phyloP scores from a whole-genome alignment of 1,140 invertebrate genomes.

The Chelonus insularis region DNA sequence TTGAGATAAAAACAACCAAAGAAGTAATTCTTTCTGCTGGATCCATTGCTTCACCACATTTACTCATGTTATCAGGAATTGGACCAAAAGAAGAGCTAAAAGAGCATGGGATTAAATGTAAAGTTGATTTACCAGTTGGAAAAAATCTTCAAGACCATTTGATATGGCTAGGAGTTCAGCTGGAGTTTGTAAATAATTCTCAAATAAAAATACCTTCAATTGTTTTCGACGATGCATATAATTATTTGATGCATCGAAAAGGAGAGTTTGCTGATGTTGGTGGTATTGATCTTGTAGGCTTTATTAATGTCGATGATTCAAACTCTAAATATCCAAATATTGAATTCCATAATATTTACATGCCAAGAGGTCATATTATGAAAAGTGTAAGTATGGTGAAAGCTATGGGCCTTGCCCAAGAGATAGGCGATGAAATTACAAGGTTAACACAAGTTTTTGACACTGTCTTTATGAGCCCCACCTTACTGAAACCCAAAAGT shows the following conservation, averaged over 20 bases:
- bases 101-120: conserved; percentile 60
- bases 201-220: neutral
- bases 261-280: conserved; percentile 33
- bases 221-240: conserved; percentile 36
- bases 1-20: conserved; percentile 58
- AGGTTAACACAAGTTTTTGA: neutral
- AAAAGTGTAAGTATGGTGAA: conserved; percentile 6
- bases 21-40: conserved; percentile 71
- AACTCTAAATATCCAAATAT: conserved; percentile 46
- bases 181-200: conserved; percentile 19
- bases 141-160: conserved; percentile 71
- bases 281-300: conserved; percentile 36
- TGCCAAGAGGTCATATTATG: conserved; percentile 28
- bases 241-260: conserved; percentile 41
- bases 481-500: conserved; percentile 59
- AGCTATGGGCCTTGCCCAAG: conserved; percentile 25
- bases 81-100: conserved; percentile 65
- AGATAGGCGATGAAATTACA: neutral
- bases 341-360: conserved; percentile 36
- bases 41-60: conserved; percentile 63
- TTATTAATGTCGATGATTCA: conserved; percentile 42
- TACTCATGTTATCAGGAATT: conserved; percentile 75
- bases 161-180: conserved; percentile 44
- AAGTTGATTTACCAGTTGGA: conserved; percentile 67
- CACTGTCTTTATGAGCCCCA: conserved; percentile 40